These are phyloP conservation scores for Lucifuga dentata DNA, from an alignment of 2,113 vertebrate genomes.

Conservation along the genomic window DNA sequence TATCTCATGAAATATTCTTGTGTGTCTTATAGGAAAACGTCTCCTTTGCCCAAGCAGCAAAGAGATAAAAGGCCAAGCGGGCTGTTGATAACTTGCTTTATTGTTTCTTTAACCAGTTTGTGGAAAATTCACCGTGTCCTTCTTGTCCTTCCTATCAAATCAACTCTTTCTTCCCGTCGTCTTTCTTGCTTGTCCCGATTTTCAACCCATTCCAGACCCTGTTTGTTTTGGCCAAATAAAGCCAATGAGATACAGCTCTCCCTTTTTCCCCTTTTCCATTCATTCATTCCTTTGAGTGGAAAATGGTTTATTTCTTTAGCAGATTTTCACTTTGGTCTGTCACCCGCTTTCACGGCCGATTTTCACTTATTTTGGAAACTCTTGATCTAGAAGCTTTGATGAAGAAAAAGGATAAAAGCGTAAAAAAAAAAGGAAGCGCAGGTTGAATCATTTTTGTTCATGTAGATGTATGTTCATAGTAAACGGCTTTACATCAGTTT, in stretches of 20 bases:
- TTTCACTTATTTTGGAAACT: conserved; percentile 80
- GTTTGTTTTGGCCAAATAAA: conserved; percentile 89
- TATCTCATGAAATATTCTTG: no score
- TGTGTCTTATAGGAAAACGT: not conserved
- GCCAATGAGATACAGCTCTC: conserved; percentile 84
- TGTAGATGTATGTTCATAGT: not conserved
- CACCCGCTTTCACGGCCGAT: conserved; percentile 81
- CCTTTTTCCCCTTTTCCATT: conserved; percentile 81
- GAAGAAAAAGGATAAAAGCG: conserved; percentile 75
- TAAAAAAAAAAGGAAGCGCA: conserved; percentile 53
- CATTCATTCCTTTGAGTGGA: conserved; percentile 78
- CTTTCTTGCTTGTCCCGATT: conserved; percentile 78
- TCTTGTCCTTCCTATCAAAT: conserved; percentile 71
- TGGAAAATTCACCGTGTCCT: conserved; percentile 84
- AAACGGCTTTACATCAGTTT: no score
- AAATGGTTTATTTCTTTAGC: conserved; percentile 33
- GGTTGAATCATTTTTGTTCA: not conserved
- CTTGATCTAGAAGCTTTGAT: conserved; percentile 86
- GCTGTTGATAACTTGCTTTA: conserved; percentile 47
- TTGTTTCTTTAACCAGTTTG: conserved; percentile 74
- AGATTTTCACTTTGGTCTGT: conserved; percentile 84
- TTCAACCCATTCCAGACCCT: conserved; percentile 81
- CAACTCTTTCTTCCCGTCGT: conserved; percentile 59
- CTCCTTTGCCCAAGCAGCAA: conserved; percentile 17
- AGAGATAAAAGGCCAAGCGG: conserved; percentile 43